A percentile compares a stretch with the other conserved stretches of the same genome.
These are phyloP conservation scores for Passer domesticus DNA, from an alignment of 2,113 vertebrate species.

Conservation along the genomic window DNA sequence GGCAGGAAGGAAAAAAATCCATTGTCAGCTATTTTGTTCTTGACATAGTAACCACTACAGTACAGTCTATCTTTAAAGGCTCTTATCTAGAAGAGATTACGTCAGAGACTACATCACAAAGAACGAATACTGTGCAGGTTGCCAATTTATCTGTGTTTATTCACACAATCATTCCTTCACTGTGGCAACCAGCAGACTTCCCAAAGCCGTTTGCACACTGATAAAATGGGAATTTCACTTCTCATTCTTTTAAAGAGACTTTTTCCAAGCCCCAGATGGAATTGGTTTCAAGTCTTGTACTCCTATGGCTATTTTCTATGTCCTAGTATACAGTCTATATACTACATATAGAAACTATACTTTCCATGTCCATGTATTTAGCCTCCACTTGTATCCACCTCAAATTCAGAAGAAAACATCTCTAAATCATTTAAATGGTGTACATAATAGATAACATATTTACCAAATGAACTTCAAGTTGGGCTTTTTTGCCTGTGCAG, in stretches of 20 bases:
- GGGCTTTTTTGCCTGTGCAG: background rate
- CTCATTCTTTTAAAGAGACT: background rate
- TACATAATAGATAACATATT: background rate
- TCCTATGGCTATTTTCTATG: background rate
- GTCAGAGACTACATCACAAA: background rate
- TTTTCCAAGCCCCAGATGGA: background rate
- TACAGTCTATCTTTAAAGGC: background rate
- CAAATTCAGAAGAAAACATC: background rate
- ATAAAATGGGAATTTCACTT: background rate
- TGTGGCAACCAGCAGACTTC: conserved; percentile 22
- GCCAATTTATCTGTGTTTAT: conserved; percentile 32
- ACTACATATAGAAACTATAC: no score
- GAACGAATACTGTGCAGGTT: background rate
- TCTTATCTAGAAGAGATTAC: background rate
- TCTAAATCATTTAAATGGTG: background rate
- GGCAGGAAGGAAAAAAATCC: background rate
- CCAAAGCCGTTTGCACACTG: background rate
- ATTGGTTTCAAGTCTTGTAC: background rate
- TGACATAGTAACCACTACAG: background rate
- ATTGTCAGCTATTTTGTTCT: background rate
- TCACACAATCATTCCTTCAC: background rate
- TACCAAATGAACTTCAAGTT: background rate
- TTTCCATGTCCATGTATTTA: background rate
- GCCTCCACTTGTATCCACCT: background rate
- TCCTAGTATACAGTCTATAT: no score